Evolutionary conservation across 2,113 vertebrate genomes (phyloP).

Genomic region (Lanius collurio): DNA sequence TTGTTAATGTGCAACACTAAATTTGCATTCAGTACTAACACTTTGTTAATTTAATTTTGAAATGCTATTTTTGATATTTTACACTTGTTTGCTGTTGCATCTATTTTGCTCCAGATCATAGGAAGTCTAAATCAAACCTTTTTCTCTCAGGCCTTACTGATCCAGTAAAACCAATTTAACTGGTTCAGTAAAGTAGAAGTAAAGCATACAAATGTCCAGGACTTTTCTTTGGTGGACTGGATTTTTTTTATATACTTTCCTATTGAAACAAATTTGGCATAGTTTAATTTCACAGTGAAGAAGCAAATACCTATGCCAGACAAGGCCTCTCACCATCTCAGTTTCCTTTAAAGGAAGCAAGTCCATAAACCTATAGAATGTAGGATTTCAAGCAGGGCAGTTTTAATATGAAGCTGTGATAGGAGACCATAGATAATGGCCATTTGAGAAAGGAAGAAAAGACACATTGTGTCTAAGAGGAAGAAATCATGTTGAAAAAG

Average conservation of each 20-base stretch:
- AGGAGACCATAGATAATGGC: not conserved
- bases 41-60: not conserved
- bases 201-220: not conserved
- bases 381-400: not conserved
- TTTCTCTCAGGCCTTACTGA: slow-evolving; percentile 8
- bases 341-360: not conserved
- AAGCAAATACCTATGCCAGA: slow-evolving; percentile 2
- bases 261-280: not conserved
- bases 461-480: not conserved
- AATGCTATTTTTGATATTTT: not conserved
- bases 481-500: not conserved
- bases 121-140: slow-evolving; percentile 11
- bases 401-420: not conserved
- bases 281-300: slow-evolving; percentile 47
- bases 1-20: not conserved
- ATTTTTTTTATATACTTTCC: not conserved
- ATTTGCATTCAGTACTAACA: not conserved
- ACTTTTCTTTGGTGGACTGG: not conserved
- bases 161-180: slow-evolving; percentile 31
- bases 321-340: not conserved
- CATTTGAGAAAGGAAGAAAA: not conserved
- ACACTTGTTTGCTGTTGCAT: not conserved
- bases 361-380: not conserved
- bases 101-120: not conserved
- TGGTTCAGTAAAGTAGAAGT: slow-evolving; percentile 43